phyloP scores from a whole-genome alignment of 2,888 invertebrate species.

The Drosophila ezoana region DNA sequence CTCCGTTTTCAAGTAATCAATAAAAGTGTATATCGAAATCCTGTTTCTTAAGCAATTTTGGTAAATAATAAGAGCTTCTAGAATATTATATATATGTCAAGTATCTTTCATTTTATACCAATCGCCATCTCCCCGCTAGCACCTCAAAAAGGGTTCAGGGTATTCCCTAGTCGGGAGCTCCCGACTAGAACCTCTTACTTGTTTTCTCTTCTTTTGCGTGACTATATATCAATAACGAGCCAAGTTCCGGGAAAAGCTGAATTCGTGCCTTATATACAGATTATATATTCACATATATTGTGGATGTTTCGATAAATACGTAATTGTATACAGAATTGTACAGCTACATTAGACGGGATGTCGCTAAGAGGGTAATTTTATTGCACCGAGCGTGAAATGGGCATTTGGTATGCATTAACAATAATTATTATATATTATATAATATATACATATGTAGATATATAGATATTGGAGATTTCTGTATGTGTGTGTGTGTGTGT shows the following conservation, averaged over 20 bases:
- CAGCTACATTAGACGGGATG: neutral
- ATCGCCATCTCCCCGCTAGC: too few species aligned
- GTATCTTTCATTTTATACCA: too few species aligned
- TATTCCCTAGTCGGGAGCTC: too few species aligned
- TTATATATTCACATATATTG: too few species aligned
- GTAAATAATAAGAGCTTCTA: too few species aligned
- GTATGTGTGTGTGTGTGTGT: neutral
- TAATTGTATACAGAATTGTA: constrained; percentile 1
- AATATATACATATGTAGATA: neutral
- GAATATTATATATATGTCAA: too few species aligned
- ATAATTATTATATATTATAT: constrained; percentile 13
- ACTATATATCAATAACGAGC: constrained; percentile 15
- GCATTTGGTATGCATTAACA: constrained; percentile 23
- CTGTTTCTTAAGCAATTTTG: too few species aligned
- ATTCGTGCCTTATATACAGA: neutral
- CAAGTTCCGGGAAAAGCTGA: neutral
- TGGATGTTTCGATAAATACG: neutral
- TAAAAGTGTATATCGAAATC: too few species aligned
- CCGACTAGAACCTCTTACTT: too few species aligned
- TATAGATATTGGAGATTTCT: neutral
- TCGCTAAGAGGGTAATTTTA: constrained; percentile 7
- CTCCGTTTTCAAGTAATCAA: too few species aligned
- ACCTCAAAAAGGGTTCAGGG: too few species aligned
- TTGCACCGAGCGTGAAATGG: neutral
- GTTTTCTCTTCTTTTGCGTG: neutral